phyloP scores from a whole-genome alignment of 2,113 vertebrate genomes.

The Lampris incognitus region DNA sequence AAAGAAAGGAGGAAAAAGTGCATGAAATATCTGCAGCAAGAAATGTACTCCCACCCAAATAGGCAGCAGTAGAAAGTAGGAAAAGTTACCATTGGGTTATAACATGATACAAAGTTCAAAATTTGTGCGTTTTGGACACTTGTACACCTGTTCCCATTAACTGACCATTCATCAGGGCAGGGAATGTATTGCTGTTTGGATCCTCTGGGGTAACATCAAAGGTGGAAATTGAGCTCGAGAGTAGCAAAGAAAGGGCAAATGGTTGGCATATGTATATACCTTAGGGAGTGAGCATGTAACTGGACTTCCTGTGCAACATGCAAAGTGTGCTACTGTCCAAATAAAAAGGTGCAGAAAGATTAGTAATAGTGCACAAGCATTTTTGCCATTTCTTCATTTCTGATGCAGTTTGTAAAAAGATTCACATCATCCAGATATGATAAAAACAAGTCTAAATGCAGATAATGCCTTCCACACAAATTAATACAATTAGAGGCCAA shows the following conservation, averaged over 20 bases:
- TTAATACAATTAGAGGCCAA: constrained; percentile 4
- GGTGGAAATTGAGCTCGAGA: constrained; percentile 6
- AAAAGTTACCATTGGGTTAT: constrained; percentile 22
- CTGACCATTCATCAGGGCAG: not conserved
- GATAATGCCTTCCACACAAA: not conserved
- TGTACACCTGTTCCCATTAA: not conserved
- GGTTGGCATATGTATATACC: constrained; percentile 18
- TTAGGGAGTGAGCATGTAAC: not conserved
- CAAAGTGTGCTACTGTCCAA: constrained; percentile 7
- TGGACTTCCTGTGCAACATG: constrained; percentile 24
- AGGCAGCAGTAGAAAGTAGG: not conserved
- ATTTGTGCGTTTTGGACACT: not conserved
- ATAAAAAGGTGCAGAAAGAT: not conserved
- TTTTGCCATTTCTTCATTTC: constrained; percentile 4
- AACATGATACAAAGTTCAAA: not conserved
- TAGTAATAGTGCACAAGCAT: not conserved
- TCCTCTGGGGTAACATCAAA: not conserved
- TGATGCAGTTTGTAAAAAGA: not conserved
- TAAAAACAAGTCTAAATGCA: not conserved
- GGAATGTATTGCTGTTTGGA: not conserved
- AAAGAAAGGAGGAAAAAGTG: constrained; percentile 9
- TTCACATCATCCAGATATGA: constrained; percentile 14
- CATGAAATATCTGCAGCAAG: constrained; percentile 23
- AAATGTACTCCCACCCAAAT: not conserved
- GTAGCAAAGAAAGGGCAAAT: not conserved